Base-by-base conservation (phyloP, 2,113 vertebrate species). In the Gallinago paraguaiae region DNA sequence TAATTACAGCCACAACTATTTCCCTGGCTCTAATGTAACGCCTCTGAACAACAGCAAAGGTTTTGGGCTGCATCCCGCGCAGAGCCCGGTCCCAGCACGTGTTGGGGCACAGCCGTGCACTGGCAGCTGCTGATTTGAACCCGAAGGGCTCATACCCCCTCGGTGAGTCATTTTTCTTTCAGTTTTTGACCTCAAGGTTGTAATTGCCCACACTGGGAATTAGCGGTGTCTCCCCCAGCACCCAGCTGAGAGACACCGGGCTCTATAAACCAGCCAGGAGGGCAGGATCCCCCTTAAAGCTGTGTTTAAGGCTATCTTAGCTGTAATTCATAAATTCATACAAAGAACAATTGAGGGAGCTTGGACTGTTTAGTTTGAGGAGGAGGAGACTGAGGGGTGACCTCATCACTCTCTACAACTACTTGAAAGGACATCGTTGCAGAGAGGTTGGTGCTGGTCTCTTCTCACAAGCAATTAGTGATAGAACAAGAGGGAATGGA, bases 1-100 rank as follows among this genome's bases (percentile, higher is more conserved):
- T 95, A 97, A 96, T 96, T 92, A 91, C 24, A 91, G 59, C 82
- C 96, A 59, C 86, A 92, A 41, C 95, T 89, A 81, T 95, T 94
- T 95, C 70, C 83, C 83, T 92, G 3, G 3, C 68, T 86, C 41
- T 76, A 88, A 80, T 6, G 18, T 86, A 84, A 93, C 5, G 23
- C 86, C 77, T 85, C 81, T 57, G 33, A 76, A 79, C 1, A 84
- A 67, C 88, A 85, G 90, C 70, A 65, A 56, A 78, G 77, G 28
- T 41, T 93, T 86, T 65, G 69, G 68, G 83, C 45, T 1, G 8
- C 11, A 11, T 87, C 95, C 77, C 3, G 22, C 19, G 1, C 1
- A 3, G 39, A 93, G 50, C 6, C 1, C 17, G 0, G 54, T 60
- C 63, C 70, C 78, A 10, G 92, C 88, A 81, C 41, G 33, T 79